These are phyloP conservation scores for Thaumetopoea pityocampa DNA, from an alignment of 1,140 invertebrate genomes.

Conservation along the genomic window DNA sequence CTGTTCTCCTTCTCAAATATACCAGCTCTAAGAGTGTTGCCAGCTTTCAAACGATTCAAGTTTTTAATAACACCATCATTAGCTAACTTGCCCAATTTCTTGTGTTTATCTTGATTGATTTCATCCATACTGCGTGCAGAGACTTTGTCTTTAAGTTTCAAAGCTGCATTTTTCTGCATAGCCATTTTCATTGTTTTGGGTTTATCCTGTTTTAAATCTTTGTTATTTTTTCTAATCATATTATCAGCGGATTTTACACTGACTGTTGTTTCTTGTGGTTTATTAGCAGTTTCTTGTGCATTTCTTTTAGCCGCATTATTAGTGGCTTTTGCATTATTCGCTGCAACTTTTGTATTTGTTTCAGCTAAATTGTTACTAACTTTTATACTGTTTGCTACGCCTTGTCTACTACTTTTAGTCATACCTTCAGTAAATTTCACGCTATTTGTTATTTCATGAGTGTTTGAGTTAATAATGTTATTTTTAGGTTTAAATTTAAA, in stretches of 20 bases:
- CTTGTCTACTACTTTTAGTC: not conserved
- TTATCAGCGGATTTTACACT: not conserved
- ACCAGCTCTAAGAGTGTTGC: not conserved
- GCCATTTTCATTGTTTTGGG: not conserved
- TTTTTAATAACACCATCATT: not conserved
- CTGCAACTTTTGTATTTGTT: not conserved
- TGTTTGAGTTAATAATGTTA: too few relatives aligned
- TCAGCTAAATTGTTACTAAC: conserved; percentile 1
- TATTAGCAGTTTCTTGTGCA: not conserved
- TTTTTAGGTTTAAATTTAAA: too few relatives aligned
- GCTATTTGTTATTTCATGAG: not conserved
- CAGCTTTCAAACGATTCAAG: not conserved
- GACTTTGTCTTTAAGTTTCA: too few relatives aligned
- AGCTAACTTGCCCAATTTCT: not conserved
- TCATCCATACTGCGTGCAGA: too few relatives aligned
- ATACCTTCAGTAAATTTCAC: too few relatives aligned
- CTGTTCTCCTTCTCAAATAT: conserved; percentile 8
- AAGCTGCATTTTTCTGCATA: not conserved
- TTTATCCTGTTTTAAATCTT: conserved; percentile 1
- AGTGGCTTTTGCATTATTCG: not conserved
- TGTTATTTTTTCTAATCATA: not conserved
- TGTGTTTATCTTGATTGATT: too few relatives aligned
- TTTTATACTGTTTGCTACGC: not conserved
- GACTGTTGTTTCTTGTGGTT: not conserved
- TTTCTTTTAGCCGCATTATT: conserved; percentile 1